These are phyloP conservation scores for Diabrotica balteata DNA, from an alignment of 2,888 invertebrate genomes.

Conservation along the genomic window DNA sequence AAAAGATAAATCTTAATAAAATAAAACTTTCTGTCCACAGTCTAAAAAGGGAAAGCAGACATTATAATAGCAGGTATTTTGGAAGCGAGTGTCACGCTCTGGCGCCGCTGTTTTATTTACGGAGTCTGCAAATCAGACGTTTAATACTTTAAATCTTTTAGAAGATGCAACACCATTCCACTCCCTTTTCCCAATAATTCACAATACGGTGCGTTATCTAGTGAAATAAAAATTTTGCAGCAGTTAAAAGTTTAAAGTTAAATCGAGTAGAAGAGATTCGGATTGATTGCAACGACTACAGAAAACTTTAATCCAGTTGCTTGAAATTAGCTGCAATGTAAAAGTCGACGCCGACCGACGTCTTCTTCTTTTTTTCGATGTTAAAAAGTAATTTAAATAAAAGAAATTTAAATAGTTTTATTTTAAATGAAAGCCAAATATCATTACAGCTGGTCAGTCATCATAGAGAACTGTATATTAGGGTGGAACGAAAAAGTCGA, in stretches of 20 bases:
- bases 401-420: too few species aligned
- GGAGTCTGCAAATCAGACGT: neutral
- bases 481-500: too few species aligned
- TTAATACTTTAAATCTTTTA: neutral
- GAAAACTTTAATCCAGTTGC: constrained; percentile 18
- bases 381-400: neutral
- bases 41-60: too few species aligned
- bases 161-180: neutral
- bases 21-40: too few species aligned
- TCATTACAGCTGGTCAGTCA: too few species aligned
- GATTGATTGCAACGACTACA: constrained; percentile 30
- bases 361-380: neutral
- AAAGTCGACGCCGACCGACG: neutral
- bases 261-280: constrained; percentile 32
- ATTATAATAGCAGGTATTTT: too few species aligned
- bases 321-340: constrained; percentile 11
- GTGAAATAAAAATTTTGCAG: constrained; percentile 36
- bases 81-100: neutral
- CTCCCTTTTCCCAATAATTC: constrained; percentile 25
- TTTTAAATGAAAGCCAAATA: too few species aligned
- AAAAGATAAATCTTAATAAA: too few species aligned
- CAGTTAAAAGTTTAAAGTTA: constrained; percentile 35
- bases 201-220: constrained; percentile 38
- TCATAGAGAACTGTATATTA: too few species aligned
- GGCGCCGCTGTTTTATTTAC: neutral